A percentile compares a stretch with the other conserved stretches of the same genome.
Conservation (phyloP, 2,888 invertebrate species). For the Muschampia plurimacula region DNA sequence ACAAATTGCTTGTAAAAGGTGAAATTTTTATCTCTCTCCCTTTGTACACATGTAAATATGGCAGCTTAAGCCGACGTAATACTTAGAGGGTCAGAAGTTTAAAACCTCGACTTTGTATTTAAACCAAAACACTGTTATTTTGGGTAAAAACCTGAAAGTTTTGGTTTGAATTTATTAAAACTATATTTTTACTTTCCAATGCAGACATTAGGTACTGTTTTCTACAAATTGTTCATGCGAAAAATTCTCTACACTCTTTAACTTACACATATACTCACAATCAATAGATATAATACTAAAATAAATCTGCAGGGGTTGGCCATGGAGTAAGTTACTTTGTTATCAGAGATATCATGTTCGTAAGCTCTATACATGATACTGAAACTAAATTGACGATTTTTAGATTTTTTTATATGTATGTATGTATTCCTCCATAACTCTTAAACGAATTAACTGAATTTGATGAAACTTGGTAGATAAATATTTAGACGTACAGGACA, state of each 20-base stretch:
- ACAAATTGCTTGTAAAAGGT: conserved; percentile 83
- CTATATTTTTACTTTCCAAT: background rate
- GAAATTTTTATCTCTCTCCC: conserved; percentile 73
- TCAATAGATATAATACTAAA: too few species aligned
- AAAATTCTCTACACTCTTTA: background rate
- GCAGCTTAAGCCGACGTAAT: conserved; percentile 70
- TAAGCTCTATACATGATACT: too few species aligned
- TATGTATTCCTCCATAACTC: too few species aligned
- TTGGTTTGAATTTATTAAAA: background rate
- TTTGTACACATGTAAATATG: conserved; percentile 80
- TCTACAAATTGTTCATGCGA: background rate
- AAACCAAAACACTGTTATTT: background rate
- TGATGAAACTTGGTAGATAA: too few species aligned
- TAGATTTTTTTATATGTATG: too few species aligned
- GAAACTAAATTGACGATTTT: background rate
- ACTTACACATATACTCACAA: too few species aligned
- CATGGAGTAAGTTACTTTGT: too few species aligned
- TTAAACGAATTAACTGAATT: too few species aligned
- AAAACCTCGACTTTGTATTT: conserved; percentile 49
- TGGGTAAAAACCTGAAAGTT: background rate
- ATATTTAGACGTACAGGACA: too few species aligned
- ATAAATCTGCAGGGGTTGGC: too few species aligned
- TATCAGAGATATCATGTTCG: too few species aligned
- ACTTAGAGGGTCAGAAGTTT: conserved; percentile 62
- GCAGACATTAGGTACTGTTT: background rate